Evolutionary conservation across 2,797 vertebrate species (phyloP).

Genomic region (Anguilla anguilla): DNA sequence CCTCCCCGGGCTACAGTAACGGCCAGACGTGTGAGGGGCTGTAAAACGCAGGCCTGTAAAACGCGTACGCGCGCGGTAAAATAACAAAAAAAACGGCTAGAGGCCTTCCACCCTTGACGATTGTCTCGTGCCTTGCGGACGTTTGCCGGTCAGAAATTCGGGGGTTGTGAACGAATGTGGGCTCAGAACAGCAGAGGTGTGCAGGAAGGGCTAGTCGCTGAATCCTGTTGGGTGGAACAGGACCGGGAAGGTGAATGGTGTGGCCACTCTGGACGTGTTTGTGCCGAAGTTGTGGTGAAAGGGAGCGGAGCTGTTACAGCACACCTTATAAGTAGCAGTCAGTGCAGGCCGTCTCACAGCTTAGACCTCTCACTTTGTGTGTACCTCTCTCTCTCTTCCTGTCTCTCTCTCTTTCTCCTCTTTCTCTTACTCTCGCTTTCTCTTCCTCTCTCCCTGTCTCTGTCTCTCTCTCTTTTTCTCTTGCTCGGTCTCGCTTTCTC

Average conservation of each 20-base stretch:
- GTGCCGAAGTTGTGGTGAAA: not conserved
- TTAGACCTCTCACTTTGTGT: not conserved
- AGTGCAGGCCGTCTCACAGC: conserved; percentile 19
- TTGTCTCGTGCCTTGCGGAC: not conserved
- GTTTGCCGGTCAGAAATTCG: not conserved
- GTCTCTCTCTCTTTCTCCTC: not conserved
- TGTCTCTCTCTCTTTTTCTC: not conserved
- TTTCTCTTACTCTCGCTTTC: not conserved
- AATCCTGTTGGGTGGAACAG: not conserved
- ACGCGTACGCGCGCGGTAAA: not conserved
- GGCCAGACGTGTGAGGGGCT: not conserved
- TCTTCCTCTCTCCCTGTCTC: not conserved
- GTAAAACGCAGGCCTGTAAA: not conserved
- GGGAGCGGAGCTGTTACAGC: not conserved
- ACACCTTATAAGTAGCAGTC: too few species aligned
- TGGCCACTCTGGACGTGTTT: not conserved
- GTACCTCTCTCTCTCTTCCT: not conserved
- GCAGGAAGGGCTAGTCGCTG: not conserved
- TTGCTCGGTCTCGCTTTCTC: conserved; percentile 19
- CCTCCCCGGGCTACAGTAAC: not conserved
- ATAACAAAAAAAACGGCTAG: not conserved
- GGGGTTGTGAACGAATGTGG: too few species aligned
- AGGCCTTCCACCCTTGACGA: not conserved
- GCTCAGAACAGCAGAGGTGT: not conserved
- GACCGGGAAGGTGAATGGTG: not conserved